Conservation (phyloP, 2,797 vertebrate species). For the Poeciliopsis gracilis region DNA sequence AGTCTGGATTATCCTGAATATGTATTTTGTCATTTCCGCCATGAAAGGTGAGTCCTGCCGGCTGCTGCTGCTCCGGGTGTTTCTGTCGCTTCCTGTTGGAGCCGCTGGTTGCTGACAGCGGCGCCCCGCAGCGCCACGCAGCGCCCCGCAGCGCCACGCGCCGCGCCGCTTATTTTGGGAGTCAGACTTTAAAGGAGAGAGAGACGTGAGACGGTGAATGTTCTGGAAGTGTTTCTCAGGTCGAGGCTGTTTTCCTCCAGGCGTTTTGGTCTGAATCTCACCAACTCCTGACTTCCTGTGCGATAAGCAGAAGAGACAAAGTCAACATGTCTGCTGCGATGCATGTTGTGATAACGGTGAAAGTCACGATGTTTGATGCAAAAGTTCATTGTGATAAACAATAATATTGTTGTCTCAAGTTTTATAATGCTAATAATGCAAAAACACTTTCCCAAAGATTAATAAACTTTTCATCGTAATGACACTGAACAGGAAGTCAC, state of each 20-base stretch:
- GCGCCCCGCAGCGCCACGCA: background rate
- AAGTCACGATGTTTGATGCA: too few species aligned
- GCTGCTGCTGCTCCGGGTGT: background rate
- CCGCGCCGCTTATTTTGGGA: slow-evolving; percentile 11
- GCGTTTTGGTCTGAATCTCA: background rate
- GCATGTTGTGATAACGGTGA: too few species aligned
- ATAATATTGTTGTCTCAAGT: too few species aligned
- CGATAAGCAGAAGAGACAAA: background rate
- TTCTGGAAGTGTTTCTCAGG: background rate
- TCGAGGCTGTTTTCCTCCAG: background rate
- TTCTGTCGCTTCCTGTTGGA: too few species aligned
- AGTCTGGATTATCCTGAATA: slow-evolving; percentile 77
- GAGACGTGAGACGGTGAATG: slow-evolving; percentile 8
- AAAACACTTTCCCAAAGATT: too few species aligned
- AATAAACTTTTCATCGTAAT: too few species aligned
- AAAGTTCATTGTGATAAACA: too few species aligned
- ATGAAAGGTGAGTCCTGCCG: slow-evolving; percentile 85
- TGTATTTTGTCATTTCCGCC: slow-evolving; percentile 91
- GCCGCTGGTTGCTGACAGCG: background rate
- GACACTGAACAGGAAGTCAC: too few species aligned
- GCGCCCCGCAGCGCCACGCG: background rate
- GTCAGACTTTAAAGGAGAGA: slow-evolving; percentile 17
- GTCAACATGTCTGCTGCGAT: background rate
- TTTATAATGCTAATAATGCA: too few species aligned
- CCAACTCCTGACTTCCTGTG: background rate